phyloP scores from a whole-genome alignment of 2,888 invertebrate genomes.

The Temnothorax unifasciatus region DNA sequence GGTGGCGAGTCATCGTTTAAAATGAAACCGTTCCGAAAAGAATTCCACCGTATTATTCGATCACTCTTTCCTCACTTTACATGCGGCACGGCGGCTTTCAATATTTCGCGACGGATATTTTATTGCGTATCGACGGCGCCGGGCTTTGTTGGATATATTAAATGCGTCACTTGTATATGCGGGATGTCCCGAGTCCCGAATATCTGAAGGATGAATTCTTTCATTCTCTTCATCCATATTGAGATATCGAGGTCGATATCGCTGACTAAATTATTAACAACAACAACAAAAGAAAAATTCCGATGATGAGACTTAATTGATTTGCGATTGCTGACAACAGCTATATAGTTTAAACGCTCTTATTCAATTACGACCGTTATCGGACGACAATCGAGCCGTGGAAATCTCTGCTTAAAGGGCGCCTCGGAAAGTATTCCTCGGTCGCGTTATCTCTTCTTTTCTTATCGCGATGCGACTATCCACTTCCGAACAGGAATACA shows the following conservation, averaged over 20 bases:
- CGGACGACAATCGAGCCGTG: not conserved
- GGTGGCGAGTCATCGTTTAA: conserved; percentile 63
- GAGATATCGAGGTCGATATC: not conserved
- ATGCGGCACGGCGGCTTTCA: conserved; percentile 36
- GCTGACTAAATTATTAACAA: not conserved
- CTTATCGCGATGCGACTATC: conserved; percentile 71
- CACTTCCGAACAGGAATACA: conserved; percentile 62
- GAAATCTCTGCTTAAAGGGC: conserved; percentile 63
- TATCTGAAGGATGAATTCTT: not conserved
- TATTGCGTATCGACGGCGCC: conserved; percentile 46
- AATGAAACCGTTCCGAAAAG: conserved; percentile 61
- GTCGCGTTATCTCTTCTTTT: conserved; percentile 62
- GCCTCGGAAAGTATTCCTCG: conserved; percentile 57
- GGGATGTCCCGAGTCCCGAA: conserved; percentile 10
- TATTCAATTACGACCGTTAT: conserved; percentile 45
- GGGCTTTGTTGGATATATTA: conserved; percentile 53
- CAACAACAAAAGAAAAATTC: not conserved
- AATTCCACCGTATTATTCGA: conserved; percentile 54
- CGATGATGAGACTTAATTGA: not conserved
- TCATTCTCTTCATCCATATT: not conserved
- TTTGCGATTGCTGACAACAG: not conserved
- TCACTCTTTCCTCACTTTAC: conserved; percentile 8
- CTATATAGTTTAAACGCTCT: not conserved
- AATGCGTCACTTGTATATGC: conserved; percentile 4
- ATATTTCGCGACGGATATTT: conserved; percentile 55